A percentile compares a stretch with the other conserved stretches of the same genome.
These are phyloP conservation scores for Marcusenius ussheri DNA, from an alignment of 2,113 vertebrate genomes.

Conservation along the genomic window DNA sequence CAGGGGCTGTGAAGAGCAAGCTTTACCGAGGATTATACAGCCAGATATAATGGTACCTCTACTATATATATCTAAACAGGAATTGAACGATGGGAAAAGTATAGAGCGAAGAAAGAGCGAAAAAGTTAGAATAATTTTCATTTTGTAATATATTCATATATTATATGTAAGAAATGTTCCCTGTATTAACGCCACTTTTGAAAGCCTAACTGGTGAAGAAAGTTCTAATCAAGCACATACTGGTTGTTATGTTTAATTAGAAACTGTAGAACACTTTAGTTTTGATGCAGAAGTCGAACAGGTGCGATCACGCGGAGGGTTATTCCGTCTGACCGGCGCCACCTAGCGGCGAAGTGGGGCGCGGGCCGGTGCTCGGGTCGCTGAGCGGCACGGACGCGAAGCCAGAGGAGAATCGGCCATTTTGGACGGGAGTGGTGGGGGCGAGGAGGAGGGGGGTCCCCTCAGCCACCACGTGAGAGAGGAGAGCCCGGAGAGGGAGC, in stretches of 20 bases:
- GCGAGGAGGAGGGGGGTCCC: slow-evolving; percentile 48
- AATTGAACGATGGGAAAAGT: not conserved
- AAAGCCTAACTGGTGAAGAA: not conserved
- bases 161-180: not conserved
- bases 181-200: not conserved
- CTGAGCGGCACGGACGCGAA: not conserved
- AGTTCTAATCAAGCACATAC: not conserved
- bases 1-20: not conserved
- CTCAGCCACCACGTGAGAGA: slow-evolving; percentile 82
- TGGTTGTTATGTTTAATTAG: not conserved
- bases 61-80: not conserved
- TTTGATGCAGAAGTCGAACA: not conserved
- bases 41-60: not conserved
- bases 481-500: slow-evolving; percentile 54
- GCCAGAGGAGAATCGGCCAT: slow-evolving; percentile 72
- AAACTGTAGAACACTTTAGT: not conserved
- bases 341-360: not conserved
- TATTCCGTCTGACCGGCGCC: not conserved
- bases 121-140: not conserved
- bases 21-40: not conserved
- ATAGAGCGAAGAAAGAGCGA: not conserved
- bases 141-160: not conserved
- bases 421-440: slow-evolving; percentile 62
- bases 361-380: not conserved
- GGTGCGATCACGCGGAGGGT: not conserved